phyloP scores from a whole-genome alignment of 2,113 vertebrate genomes.

The Ploceus nigricollis region DNA sequence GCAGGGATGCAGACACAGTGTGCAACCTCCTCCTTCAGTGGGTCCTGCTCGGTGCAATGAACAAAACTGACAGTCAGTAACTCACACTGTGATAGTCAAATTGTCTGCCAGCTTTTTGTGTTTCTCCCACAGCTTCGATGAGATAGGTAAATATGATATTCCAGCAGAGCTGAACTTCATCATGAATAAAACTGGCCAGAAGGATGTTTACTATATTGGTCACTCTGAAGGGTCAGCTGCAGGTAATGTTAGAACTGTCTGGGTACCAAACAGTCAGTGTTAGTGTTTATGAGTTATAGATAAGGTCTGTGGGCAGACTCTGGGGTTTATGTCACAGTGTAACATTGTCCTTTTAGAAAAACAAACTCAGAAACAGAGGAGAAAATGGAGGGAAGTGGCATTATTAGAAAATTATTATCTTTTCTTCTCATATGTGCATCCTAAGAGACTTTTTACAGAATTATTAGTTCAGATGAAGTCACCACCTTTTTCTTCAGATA shows the following conservation, averaged over 20 bases:
- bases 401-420: background rate
- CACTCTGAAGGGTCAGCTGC: slow-evolving; percentile 88
- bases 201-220: slow-evolving; percentile 82
- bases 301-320: background rate
- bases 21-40: background rate
- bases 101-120: background rate
- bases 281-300: background rate
- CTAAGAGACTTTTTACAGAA: background rate
- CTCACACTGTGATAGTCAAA: background rate
- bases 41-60: background rate
- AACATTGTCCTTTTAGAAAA: background rate
- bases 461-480: background rate
- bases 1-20: background rate
- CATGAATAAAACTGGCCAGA: slow-evolving; percentile 80
- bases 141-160: slow-evolving; percentile 90
- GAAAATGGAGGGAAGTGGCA: background rate
- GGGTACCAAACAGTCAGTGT: background rate
- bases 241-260: slow-evolving; percentile 69
- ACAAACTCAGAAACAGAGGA: background rate
- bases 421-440: background rate
- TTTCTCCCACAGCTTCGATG: slow-evolving; percentile 79
- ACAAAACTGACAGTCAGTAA: background rate
- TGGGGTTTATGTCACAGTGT: background rate
- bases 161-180: slow-evolving; percentile 85
- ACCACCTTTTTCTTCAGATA: background rate